These are phyloP conservation scores for Taenioides sp. DNA, from an alignment of 2,797 vertebrate genomes.

Conservation along the genomic window DNA sequence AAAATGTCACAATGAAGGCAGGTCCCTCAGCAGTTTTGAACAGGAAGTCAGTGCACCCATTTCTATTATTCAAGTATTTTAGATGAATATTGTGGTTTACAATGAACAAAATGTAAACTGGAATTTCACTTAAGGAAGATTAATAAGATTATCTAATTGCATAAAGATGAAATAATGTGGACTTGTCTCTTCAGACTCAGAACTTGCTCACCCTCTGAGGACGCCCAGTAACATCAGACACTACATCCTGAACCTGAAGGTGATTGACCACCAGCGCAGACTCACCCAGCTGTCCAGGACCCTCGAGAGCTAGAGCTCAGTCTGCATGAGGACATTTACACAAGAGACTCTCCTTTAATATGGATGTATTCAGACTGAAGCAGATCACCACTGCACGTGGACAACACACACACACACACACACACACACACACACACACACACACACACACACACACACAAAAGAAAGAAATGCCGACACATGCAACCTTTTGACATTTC, in stretches of 20 bases:
- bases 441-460: too few species aligned
- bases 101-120: too few species aligned
- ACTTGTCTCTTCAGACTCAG: slow-evolving; percentile 78
- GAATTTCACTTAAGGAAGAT: neutral
- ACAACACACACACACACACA: slow-evolving; percentile 13
- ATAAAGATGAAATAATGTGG: neutral
- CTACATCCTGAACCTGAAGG: slow-evolving; percentile 87
- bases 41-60: too few species aligned
- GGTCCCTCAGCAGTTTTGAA: too few species aligned
- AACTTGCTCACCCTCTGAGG: slow-evolving; percentile 80
- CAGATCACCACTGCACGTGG: slow-evolving; percentile 2
- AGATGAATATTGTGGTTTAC: too few species aligned
- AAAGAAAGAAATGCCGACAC: too few species aligned
- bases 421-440: too few species aligned
- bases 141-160: too few species aligned
- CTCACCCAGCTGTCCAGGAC: slow-evolving; percentile 87
- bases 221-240: slow-evolving; percentile 81
- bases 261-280: slow-evolving; percentile 92
- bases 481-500: too few species aligned
- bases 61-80: too few species aligned
- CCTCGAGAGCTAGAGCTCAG: slow-evolving; percentile 81
- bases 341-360: neutral
- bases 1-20: too few species aligned
- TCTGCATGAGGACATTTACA: slow-evolving; percentile 24
- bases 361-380: slow-evolving; percentile 10